phyloP scores from a whole-genome alignment of 2,113 vertebrate species.

The Hippocampus zosterae region DNA sequence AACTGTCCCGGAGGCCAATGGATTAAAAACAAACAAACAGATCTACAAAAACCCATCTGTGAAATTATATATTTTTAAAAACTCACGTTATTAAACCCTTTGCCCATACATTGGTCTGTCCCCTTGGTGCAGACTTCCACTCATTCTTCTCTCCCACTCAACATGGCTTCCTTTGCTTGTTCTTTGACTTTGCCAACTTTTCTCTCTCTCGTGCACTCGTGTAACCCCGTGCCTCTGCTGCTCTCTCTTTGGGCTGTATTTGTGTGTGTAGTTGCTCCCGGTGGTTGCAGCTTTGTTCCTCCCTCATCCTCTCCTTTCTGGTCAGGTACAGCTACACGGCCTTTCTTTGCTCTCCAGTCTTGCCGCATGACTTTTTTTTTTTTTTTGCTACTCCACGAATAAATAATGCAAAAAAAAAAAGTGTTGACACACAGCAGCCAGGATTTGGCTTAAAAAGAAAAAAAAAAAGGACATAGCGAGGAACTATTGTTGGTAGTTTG shows the following conservation, averaged over 20 bases:
- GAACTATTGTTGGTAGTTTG: not conserved
- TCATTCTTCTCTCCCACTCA: constrained; percentile 13
- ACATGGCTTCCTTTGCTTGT: constrained; percentile 37
- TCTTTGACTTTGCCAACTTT: constrained; percentile 58
- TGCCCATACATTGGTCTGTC: too few relatives aligned
- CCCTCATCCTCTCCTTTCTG: constrained; percentile 93
- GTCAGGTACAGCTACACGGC: constrained; percentile 79
- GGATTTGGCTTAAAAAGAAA: not conserved
- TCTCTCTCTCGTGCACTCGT: not conserved
- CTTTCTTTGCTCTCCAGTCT: constrained; percentile 3
- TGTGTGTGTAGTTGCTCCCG: constrained; percentile 28
- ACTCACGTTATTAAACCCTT: too few relatives aligned
- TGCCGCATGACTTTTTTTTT: constrained; percentile 17
- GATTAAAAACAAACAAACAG: too few relatives aligned
- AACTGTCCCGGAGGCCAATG: too few relatives aligned
- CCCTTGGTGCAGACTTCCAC: not conserved
- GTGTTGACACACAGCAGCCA: not conserved
- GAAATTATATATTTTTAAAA: too few relatives aligned
- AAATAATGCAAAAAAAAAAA: constrained; percentile 20
- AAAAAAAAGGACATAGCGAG: not conserved
- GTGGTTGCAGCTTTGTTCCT: constrained; percentile 91
- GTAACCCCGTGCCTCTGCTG: constrained; percentile 7
- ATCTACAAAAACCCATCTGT: too few relatives aligned
- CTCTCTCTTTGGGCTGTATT: constrained; percentile 51
- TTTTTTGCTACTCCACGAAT: not conserved